These are phyloP conservation scores for Heptranchias perlo DNA, from an alignment of 2,113 vertebrate genomes.

Conservation along the genomic window DNA sequence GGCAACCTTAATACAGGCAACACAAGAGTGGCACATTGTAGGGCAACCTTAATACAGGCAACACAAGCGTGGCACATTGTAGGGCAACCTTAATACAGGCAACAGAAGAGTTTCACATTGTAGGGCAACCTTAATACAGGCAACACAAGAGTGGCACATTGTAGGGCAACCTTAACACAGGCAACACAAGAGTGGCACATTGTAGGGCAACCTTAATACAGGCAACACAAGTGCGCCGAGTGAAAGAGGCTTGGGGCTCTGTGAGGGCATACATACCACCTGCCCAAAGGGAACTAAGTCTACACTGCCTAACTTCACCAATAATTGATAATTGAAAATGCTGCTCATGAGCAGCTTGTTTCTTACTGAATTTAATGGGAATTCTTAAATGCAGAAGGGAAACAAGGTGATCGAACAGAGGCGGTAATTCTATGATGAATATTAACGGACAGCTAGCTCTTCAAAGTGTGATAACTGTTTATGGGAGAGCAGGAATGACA, in stretches of 20 bases:
- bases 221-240: not conserved
- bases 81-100: not conserved
- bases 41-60: not conserved
- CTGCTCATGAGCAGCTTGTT: conserved; percentile 5
- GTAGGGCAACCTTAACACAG: not conserved
- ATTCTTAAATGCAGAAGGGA: not conserved
- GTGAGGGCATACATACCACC: not conserved
- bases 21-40: not conserved
- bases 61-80: not conserved
- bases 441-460: conserved; percentile 3
- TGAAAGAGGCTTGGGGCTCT: not conserved
- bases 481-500: not conserved
- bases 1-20: not conserved
- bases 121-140: not conserved
- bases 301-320: not conserved
- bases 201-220: not conserved
- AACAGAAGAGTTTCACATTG: too few relatives aligned
- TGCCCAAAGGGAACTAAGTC: not conserved
- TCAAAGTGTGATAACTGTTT: not conserved
- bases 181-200: not conserved
- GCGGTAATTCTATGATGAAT: conserved; percentile 13
- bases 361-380: conserved; percentile 8
- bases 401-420: not conserved
- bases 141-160: not conserved
- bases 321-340: not conserved